Evolutionary conservation across 2,797 vertebrate genomes (phyloP).

Genomic region (Hyperoplus lanceolatus): DNA sequence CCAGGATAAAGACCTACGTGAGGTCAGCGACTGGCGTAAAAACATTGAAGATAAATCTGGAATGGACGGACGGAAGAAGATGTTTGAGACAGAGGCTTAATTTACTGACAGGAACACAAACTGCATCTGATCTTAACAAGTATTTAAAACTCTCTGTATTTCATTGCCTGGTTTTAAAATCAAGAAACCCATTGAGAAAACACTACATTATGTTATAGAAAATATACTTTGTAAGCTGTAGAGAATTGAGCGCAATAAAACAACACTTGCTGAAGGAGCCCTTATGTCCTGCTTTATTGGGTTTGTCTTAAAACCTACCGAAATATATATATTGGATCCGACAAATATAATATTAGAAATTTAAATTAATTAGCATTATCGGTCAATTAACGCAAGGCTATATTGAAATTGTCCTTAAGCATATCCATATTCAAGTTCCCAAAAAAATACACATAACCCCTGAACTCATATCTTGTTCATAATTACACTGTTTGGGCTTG

Average conservation of each 20-base stretch:
- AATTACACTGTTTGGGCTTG: background rate
- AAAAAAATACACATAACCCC: background rate
- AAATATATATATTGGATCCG: too few species aligned
- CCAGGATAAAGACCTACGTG: constrained; percentile 90
- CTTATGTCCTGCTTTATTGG: background rate
- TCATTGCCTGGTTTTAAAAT: background rate
- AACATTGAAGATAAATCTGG: constrained; percentile 97
- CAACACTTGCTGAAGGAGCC: background rate
- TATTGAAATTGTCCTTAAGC: too few species aligned
- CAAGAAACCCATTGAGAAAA: background rate
- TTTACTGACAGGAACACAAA: constrained; percentile 15
- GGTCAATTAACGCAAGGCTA: too few species aligned
- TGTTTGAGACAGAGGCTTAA: constrained; percentile 95
- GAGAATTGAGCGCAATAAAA: constrained; percentile 47
- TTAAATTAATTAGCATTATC: too few species aligned
- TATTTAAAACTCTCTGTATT: background rate
- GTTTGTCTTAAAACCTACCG: background rate
- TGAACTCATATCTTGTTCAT: background rate
- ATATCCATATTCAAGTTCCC: too few species aligned
- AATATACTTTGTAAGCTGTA: constrained; percentile 8
- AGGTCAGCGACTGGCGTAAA: constrained; percentile 97
- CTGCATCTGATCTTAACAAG: constrained; percentile 18
- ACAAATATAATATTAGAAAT: too few species aligned
- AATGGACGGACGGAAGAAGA: constrained; percentile 99
- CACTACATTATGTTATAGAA: background rate